Conservation (phyloP, 1,140 invertebrate species). For the Plodia interpunctella region DNA sequence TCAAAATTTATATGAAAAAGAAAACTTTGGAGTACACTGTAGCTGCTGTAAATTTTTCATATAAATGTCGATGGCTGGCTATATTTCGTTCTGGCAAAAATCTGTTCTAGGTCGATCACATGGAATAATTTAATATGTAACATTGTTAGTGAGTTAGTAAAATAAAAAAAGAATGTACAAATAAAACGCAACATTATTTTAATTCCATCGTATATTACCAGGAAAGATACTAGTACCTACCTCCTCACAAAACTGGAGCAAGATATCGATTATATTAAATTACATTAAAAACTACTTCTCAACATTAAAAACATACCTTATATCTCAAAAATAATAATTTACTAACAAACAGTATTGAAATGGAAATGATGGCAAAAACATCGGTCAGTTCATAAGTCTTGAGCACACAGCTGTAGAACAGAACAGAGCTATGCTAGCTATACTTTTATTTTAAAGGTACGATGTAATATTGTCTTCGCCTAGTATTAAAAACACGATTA, state of each 20-base stretch:
- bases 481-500: background rate
- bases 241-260: conserved; percentile 47
- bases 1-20: no score
- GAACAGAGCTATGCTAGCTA: background rate
- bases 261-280: conserved; percentile 67
- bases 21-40: no score
- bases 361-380: background rate
- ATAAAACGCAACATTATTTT: conserved; percentile 35
- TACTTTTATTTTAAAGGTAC: conserved; percentile 9
- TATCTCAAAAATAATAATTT: conserved; percentile 75
- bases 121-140: no score
- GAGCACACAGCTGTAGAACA: background rate
- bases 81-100: no score
- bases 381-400: background rate
- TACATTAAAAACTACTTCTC: conserved; percentile 69
- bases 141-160: no score
- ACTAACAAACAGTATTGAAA: conserved; percentile 60
- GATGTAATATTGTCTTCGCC: background rate
- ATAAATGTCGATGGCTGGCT: no score
- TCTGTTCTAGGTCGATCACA: no score
- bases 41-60: no score
- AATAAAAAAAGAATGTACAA: no score
- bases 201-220: conserved; percentile 57
- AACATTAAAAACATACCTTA: conserved; percentile 73
- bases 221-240: conserved; percentile 54